Conservation (phyloP, 2,113 vertebrate species). For the Coregonus clupeaformis region DNA sequence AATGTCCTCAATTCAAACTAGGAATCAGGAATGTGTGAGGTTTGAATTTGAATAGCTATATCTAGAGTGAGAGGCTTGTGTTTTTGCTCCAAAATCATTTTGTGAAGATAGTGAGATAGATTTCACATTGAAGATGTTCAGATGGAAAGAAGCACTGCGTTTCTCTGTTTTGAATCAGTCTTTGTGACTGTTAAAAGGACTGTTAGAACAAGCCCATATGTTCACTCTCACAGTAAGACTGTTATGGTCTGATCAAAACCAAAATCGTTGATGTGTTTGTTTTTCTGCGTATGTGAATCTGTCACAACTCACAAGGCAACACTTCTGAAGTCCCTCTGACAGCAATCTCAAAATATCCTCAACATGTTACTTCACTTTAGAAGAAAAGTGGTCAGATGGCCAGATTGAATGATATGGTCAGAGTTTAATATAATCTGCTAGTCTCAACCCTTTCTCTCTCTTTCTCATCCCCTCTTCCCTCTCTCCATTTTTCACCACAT, state of each 20-base stretch:
- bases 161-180: neutral
- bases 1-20: neutral
- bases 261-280: constrained; percentile 13
- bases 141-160: neutral
- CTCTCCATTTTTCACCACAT: no score
- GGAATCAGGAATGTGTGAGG: no score
- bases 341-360: neutral
- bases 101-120: neutral
- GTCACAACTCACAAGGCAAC: neutral
- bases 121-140: neutral
- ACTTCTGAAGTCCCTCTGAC: constrained; percentile 31
- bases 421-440: neutral
- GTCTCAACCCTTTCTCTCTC: neutral
- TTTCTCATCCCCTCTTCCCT: no score
- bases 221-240: constrained; percentile 25
- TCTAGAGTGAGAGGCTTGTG: no score
- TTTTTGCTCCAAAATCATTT: no score
- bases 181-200: constrained; percentile 14
- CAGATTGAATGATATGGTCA: no score
- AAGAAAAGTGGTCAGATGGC: neutral
- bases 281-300: constrained; percentile 25
- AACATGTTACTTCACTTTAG: neutral
- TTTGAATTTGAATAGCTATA: no score
- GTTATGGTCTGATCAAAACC: neutral
- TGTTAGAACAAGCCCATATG: constrained; percentile 21